These are phyloP conservation scores for Hyaena hyaena DNA, from an alignment of 2,113 vertebrate genomes.

Conservation along the genomic window DNA sequence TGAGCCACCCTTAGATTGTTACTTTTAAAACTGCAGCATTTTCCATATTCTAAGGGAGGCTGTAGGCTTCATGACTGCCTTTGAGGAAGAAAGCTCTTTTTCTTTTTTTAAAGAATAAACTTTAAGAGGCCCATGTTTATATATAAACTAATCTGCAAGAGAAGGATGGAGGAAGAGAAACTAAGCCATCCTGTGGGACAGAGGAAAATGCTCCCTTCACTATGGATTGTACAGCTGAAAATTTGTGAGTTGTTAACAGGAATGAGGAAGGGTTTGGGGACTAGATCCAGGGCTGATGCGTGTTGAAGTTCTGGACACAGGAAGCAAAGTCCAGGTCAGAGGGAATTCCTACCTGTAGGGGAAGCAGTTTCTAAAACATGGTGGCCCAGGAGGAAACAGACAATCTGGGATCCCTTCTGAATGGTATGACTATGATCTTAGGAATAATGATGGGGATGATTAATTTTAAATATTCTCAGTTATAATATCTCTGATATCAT, in stretches of 20 bases:
- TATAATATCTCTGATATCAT: not conserved
- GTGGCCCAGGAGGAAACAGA: not conserved
- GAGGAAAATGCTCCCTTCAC: not conserved
- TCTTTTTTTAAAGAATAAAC: not conserved
- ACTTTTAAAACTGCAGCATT: constrained; percentile 5
- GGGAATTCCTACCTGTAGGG: not conserved
- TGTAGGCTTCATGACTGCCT: not conserved
- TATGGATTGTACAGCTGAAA: not conserved
- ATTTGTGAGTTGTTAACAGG: not conserved
- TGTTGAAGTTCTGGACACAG: not conserved
- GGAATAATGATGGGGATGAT: not conserved
- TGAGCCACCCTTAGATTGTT: not conserved
- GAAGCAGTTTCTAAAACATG: not conserved
- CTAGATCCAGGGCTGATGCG: not conserved
- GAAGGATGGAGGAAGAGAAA: not conserved
- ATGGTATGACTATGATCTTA: not conserved
- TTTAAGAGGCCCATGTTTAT: not conserved
- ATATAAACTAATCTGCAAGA: not conserved
- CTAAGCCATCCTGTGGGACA: not conserved
- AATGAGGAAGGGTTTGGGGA: not conserved
- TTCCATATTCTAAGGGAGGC: not conserved
- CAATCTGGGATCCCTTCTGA: not conserved
- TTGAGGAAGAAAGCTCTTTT: not conserved
- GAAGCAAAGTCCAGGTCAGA: not conserved
- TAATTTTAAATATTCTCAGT: not conserved